Conservation (phyloP, 2,113 vertebrate genomes). For the Tenebrosternarchus preto region DNA sequence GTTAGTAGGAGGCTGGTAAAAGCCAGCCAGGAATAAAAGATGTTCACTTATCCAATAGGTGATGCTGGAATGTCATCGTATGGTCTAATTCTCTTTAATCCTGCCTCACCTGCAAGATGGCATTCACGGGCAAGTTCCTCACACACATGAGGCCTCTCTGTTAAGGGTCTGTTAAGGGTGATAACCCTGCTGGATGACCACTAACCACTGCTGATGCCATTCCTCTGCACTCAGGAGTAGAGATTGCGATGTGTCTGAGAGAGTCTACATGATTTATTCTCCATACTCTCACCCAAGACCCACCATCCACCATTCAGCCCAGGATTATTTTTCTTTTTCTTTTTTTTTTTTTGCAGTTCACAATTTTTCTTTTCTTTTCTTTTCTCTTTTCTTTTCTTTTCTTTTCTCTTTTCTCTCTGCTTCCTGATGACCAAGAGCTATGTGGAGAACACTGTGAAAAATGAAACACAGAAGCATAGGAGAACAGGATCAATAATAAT, state of each 20-base stretch:
- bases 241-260: conserved; percentile 2
- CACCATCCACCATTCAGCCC: not conserved
- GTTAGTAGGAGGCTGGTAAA: too few species aligned
- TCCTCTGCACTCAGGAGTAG: not conserved
- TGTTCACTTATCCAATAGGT: not conserved
- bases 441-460: conserved; percentile 14
- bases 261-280: conserved; percentile 22
- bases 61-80: conserved; percentile 3
- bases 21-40: not conserved
- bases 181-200: too few species aligned
- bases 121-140: conserved; percentile 38
- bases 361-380: too few species aligned
- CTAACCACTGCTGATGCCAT: not conserved
- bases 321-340: not conserved
- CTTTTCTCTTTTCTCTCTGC: not conserved
- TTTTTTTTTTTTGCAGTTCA: not conserved
- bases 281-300: not conserved
- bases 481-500: conserved; percentile 44
- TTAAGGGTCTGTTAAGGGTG: not conserved
- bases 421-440: not conserved
- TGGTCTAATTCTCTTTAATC: conserved; percentile 35
- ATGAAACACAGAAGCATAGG: conserved; percentile 27
- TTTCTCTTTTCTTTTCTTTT: not conserved
- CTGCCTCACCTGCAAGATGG: not conserved
- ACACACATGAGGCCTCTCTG: conserved; percentile 18